Base-by-base conservation (phyloP, 2,113 vertebrate species). In the Mustelus asterias region DNA sequence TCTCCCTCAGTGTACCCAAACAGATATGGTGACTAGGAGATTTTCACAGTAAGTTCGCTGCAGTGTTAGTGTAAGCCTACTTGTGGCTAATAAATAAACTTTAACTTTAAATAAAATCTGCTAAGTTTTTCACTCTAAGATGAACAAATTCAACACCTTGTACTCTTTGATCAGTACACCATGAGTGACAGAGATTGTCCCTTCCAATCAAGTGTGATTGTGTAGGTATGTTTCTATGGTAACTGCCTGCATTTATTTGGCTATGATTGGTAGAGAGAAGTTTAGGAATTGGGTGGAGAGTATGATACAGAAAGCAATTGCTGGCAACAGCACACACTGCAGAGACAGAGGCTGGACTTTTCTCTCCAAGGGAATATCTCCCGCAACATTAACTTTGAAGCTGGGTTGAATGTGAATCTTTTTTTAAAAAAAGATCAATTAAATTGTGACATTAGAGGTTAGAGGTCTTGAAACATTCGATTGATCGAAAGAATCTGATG, bases 231-330 rank as follows among this genome's bases (percentile, higher is more conserved):
- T 76, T 95, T 76, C 92, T 95, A 33, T 76, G 44, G 69, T 48
- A 33, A 95, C 94, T 54, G 41, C 93, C 93, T 72, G 54, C 13
- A 10, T 72, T 33, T 69, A 48, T 67, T 54, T 48, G 24, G 67
- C 67, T 48, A 13, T 72, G 94, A 95, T 95, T 95, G 94, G 94
- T 95, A 29, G 94, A 95, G 69, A 72, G 41, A 20, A 54, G 94
- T 72, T 72, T 72, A 16, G 94, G 69, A 72, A 44, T 22, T 26
- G 69, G 48, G 69, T 48, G 65, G 11, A 29, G 72, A 76, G 72
- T 76, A 76, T 54, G 22, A 76, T 24, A 48, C 41, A 48, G 54
- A 26, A 11, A 24, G n/a, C 63, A 63, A 29, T n/a, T 92, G 16
- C 60, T 92, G 92, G n/a, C 65, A 95, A 41, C 18, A 1, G 37